Evolutionary conservation across 2,888 invertebrate species (phyloP), one percentile per base, ranked within the genome.

Genomic region (Cantharis flavilabris): DNA sequence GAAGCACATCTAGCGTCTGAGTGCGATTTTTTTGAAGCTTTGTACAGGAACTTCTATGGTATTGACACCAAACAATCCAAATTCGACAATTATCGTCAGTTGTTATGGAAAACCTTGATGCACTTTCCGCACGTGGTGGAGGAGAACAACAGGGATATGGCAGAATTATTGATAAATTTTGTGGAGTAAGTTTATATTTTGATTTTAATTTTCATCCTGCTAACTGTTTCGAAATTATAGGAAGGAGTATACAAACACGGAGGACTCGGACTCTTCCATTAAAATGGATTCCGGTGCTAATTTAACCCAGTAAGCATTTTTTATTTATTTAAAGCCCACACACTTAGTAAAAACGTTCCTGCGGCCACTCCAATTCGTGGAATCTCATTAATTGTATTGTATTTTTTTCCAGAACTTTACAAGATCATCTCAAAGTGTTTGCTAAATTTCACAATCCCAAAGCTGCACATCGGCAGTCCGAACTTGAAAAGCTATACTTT

Each of bases 31-130:
- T 78, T 89, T 64, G 63, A 72, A 20, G 83, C 87, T 49, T 79
- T 86, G 28, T 87, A 84, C 82, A 71, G 83, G 49, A 82, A 84
- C 20, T 74, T 83, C 26, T 86, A 87, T 76, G 78, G 80, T 69
- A 71, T 91, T 63, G 84, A 87, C 1, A 92, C 92, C 76, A 92
- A 92, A 81, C 49, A 49, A 49, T 91, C 94, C 1, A 96, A 97
- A 89, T 91, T 91, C 82, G 88, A 90, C 9, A 96, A 96, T 86
- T 95, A 95, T 86, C 92, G 97, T 81, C 90, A 93, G 80, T 89
- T 96, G 72, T 87, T 98, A n/a, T 94, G 97, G 93, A 94, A 94
- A 88, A 91, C 93, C 20, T 92, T 98, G 92, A 89, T 90, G 0
- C 89, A 90, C 80, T 94, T 97, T 85, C 90, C 95, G 3, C 92